Conservation (phyloP, 2,113 vertebrate species). For the Excalfactoria chinensis region DNA sequence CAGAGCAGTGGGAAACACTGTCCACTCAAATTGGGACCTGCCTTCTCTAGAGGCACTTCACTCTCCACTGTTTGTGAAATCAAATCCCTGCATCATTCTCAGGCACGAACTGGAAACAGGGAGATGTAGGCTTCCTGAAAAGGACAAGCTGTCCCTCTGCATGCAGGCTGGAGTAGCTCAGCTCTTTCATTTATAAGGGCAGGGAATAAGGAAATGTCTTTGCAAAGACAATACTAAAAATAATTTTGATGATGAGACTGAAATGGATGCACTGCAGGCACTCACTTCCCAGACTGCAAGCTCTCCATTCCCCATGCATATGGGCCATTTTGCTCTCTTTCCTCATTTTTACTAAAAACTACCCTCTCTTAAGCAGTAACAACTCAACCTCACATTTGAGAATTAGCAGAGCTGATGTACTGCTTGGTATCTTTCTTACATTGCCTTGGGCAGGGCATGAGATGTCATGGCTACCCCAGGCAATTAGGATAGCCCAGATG, state of each 20-base stretch:
- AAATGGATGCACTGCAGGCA: neutral
- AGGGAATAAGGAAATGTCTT: neutral
- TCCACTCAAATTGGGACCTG: neutral
- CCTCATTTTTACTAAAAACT: neutral
- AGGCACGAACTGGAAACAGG: neutral
- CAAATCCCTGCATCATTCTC: neutral
- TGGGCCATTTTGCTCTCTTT: neutral
- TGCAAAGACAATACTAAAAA: neutral
- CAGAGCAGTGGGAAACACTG: too few species aligned
- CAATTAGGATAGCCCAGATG: accelerated
- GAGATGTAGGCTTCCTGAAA: neutral
- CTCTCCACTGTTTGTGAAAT: neutral
- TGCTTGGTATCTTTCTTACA: neutral
- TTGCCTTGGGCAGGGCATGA: neutral
- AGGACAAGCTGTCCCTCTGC: neutral
- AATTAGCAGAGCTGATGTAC: neutral
- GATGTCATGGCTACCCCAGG: too few species aligned
- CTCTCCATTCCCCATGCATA: neutral
- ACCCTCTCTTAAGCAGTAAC: neutral
- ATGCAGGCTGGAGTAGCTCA: neutral
- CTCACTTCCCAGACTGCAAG: neutral
- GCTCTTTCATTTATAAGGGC: neutral
- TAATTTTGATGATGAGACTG: neutral
- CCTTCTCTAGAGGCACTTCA: neutral
- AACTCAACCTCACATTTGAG: neutral